Base-by-base conservation (phyloP, 2,113 vertebrate species). In the Gymnocephalus cernua region DNA sequence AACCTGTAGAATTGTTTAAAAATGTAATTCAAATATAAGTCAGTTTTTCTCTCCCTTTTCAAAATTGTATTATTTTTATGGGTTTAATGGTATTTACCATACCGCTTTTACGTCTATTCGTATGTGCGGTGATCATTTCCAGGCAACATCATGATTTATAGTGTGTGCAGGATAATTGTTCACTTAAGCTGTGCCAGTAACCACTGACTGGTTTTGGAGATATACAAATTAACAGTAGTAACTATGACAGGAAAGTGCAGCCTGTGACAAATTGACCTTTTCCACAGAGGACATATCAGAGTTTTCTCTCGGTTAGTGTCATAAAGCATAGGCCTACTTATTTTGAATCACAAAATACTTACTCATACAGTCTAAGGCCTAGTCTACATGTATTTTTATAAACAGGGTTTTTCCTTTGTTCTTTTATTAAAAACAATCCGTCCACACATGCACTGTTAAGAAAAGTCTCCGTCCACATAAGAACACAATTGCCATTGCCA, bases 121-220 rank as follows among this genome's bases (percentile, higher is more conserved):
- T 47, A 1, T 61, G 27, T 15, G 13, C 29, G 12, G 7, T n/a
- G 23, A 6, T 58, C 3, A 66, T 51, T 85, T 75, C 59, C 50
- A 5, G 74, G 16, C 14, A 69, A 76, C 50, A 56, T 68, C 21
- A 10, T 73, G 75, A 38, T 51, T 85, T 74, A 70, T 51, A 25
- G 14, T 41, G 25, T 29, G 27, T 25, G 19, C 38, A 27, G 47
- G n/a, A 18, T 62, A 50, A 44, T 50, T 48, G 18, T 29, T 4
- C 1, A 8, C 35, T 47, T n/a, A 0, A 3, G 0, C 12, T n/a
- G n/a, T 71, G 71, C 38, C 25, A 23, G 29, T 66, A n/a, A 74
- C 8, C 7, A 4, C 16, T 5, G 6, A 12, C 9, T 63, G 38
- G 5, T 78, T 74, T 57, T 54, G 2, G 11, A 59, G 13, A 58